Evolutionary conservation across 2,113 vertebrate genomes (phyloP).

Genomic region (Azemiops feae): DNA sequence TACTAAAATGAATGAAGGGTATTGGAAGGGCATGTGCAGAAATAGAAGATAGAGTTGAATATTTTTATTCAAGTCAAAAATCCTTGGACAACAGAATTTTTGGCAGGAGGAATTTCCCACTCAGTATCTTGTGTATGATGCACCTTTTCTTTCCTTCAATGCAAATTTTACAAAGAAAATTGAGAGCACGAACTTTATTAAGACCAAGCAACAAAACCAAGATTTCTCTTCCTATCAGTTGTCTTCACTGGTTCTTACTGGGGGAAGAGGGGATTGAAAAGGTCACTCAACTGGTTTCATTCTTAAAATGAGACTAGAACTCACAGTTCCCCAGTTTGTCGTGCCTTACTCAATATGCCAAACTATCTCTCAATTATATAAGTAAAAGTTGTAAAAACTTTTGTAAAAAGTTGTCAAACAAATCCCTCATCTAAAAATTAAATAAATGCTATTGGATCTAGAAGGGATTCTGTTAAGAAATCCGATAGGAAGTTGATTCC

Average conservation of each 20-base stretch:
- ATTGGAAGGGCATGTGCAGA: neutral
- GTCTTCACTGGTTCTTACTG: neutral
- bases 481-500: neutral
- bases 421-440: neutral
- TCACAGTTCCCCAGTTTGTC: neutral
- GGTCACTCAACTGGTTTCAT: neutral
- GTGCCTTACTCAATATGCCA: neutral
- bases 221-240: neutral
- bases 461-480: neutral
- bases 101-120: neutral
- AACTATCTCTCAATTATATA: neutral
- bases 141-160: neutral
- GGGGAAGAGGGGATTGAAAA: neutral
- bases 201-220: neutral
- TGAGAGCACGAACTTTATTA: neutral
- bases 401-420: neutral
- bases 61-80: neutral
- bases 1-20: neutral
- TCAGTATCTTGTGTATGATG: neutral
- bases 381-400: neutral
- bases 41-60: neutral
- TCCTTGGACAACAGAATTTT: neutral
- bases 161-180: neutral
- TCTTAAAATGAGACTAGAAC: neutral
- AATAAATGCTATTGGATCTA: neutral